Evolutionary conservation across 1,140 invertebrate genomes (phyloP).

Genomic region (Chionoecetes opilio): DNA sequence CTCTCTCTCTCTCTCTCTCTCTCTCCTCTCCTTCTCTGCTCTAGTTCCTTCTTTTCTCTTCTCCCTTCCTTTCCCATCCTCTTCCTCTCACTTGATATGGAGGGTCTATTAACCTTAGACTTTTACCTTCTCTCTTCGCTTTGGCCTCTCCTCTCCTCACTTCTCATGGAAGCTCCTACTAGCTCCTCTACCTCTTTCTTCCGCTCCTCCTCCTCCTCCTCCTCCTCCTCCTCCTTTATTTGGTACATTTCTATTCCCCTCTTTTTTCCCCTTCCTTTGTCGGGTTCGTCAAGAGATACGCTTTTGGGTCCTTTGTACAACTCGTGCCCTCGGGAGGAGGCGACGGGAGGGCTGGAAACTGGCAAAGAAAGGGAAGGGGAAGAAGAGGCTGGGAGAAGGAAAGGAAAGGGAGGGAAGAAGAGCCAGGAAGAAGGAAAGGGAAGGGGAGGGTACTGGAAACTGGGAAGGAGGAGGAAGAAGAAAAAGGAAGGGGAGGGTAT

Average conservation of each 20-base stretch:
- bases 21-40: slow-evolving; percentile 19
- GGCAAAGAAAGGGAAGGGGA: background rate
- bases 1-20: slow-evolving; percentile 45
- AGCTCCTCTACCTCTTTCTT: background rate
- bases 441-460: too few relatives aligned
- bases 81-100: too few relatives aligned
- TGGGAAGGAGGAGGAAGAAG: background rate
- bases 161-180: too few relatives aligned
- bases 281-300: background rate
- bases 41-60: background rate
- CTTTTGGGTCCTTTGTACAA: background rate
- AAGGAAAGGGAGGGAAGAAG: background rate
- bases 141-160: too few relatives aligned
- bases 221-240: background rate
- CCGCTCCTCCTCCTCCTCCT: background rate
- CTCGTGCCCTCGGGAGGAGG: background rate
- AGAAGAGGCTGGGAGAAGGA: background rate
- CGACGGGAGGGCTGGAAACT: background rate
- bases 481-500: too few relatives aligned
- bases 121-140: too few relatives aligned
- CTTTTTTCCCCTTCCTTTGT: background rate
- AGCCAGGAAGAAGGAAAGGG: too few relatives aligned
- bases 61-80: background rate
- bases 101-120: too few relatives aligned
- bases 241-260: background rate